Percentiles rank a stretch among this genome's conserved stretches.
These are phyloP conservation scores for Pycnonotus jocosus DNA, from an alignment of 2,113 vertebrate genomes.

Conservation along the genomic window DNA sequence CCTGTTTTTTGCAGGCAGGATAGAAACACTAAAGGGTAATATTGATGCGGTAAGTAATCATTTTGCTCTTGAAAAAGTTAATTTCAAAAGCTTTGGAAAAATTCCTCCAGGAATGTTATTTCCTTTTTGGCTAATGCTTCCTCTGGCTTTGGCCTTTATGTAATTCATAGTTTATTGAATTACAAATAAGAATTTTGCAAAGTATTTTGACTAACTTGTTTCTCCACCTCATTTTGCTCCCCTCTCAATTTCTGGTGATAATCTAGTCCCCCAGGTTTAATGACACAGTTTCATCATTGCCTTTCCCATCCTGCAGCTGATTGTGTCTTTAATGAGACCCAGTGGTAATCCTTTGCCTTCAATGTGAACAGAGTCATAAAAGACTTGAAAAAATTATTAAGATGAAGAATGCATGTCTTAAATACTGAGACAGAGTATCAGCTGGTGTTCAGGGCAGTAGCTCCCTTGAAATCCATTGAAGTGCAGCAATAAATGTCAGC, in stretches of 20 bases:
- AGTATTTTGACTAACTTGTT: background rate
- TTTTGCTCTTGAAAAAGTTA: background rate
- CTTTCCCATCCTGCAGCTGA: background rate
- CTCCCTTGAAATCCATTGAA: background rate
- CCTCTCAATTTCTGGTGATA: background rate
- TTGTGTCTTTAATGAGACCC: background rate
- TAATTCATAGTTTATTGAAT: background rate
- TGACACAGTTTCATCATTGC: background rate
- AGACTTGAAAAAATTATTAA: background rate
- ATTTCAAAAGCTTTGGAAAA: background rate
- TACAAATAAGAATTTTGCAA: background rate
- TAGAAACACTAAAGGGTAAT: slow-evolving; percentile 96
- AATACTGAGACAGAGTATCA: background rate
- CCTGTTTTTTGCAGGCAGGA: slow-evolving; percentile 96
- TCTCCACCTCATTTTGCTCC: background rate
- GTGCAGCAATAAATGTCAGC: background rate
- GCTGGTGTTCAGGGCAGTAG: background rate
- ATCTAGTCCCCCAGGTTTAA: background rate
- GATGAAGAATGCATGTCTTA: background rate
- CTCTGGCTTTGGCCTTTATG: background rate
- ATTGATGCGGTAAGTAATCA: slow-evolving; percentile 83
- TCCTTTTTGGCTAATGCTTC: background rate
- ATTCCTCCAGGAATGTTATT: background rate
- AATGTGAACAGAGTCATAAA: background rate
- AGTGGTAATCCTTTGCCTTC: background rate